A percentile compares a stretch with the other conserved stretches of the same genome.
These are phyloP conservation scores for Dysmachus trigonus DNA, from an alignment of 2,888 invertebrate genomes.

Conservation along the genomic window DNA sequence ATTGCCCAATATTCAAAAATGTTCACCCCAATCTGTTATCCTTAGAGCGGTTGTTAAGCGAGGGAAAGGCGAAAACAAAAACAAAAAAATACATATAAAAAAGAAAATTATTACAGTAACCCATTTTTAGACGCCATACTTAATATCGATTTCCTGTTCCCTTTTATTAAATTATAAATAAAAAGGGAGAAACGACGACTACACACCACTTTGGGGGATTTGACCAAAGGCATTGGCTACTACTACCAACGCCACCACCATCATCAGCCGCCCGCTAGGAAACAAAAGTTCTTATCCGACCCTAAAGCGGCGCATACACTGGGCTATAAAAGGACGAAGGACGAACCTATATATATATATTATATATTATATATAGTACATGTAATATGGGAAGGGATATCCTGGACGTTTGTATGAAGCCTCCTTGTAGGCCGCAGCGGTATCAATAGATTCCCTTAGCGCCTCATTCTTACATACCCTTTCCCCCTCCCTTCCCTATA, in stretches of 20 bases:
- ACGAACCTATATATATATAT: background rate
- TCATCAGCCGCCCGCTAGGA: slow-evolving; percentile 33
- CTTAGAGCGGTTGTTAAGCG: background rate
- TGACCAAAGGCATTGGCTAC: slow-evolving; percentile 34
- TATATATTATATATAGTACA: background rate
- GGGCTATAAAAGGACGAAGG: background rate
- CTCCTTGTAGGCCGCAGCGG: slow-evolving; percentile 12
- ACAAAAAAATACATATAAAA: background rate
- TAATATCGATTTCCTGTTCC: slow-evolving; percentile 44
- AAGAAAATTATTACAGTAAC: slow-evolving; percentile 40
- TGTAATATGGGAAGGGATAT: background rate
- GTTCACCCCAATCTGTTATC: background rate
- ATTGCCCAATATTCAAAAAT: background rate
- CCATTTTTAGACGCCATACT: slow-evolving; percentile 46
- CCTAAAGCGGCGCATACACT: slow-evolving; percentile 14
- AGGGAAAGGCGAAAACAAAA: background rate
- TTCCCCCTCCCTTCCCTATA: background rate
- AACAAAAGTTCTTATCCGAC: slow-evolving; percentile 47
- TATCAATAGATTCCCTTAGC: slow-evolving; percentile 30
- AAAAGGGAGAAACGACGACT: slow-evolving; percentile 36
- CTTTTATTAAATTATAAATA: slow-evolving; percentile 45
- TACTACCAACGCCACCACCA: background rate
- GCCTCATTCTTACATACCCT: background rate
- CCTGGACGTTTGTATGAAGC: background rate
- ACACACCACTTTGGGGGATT: slow-evolving; percentile 42